Base-by-base conservation (phyloP, 1,140 invertebrate species). In the Acromyrmex echinatior region DNA sequence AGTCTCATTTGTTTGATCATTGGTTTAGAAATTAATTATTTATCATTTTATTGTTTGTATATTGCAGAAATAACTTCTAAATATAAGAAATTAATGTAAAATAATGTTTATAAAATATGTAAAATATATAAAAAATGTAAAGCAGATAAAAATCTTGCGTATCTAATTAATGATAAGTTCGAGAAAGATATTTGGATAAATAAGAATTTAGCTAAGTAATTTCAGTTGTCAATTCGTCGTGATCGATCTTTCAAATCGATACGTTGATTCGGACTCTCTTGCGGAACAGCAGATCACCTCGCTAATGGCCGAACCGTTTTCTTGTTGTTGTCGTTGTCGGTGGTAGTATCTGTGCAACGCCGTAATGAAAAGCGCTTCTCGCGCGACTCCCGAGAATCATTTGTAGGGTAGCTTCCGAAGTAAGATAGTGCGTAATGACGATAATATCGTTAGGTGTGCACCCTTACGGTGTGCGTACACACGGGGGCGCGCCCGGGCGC, bases 361-460 rank as follows among this genome's bases (percentile, higher is more conserved):
- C 86, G 76, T 91, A 91, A 91, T 91, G 89, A 91, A 91, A 91
- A 91, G 89, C 89, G 88, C 88, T 76, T 91, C 87, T 91, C 77
- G 71, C 56, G 51, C 86, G 86, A 91, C 86, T 90, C 81, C 53
- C 58, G 86, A 90, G 89, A 92, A 92, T 93, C 89, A 91, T 93
- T 92, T 88, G 88, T 90, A 90, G 92, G 86, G 91, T 49, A 93
- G 91, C 89, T 93, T 86, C 82, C 90, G 92, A 93, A 93, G 91
- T 91, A 91, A 92, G 91, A 93, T 92, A 92, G 91, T 91, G 88
- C 92, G 92, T 94, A 94, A 94, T 92, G 91, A 93, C 88, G 93
- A 94, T 94, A 93, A 93, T 94, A 93, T 94, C 91, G 92, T 94
- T 93, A 94, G 93, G 80, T 91, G 82, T 87, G 77, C 62, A 91